These are phyloP conservation scores for Hippocampus kuda DNA, from an alignment of 2,797 vertebrate genomes.

Conservation along the genomic window DNA sequence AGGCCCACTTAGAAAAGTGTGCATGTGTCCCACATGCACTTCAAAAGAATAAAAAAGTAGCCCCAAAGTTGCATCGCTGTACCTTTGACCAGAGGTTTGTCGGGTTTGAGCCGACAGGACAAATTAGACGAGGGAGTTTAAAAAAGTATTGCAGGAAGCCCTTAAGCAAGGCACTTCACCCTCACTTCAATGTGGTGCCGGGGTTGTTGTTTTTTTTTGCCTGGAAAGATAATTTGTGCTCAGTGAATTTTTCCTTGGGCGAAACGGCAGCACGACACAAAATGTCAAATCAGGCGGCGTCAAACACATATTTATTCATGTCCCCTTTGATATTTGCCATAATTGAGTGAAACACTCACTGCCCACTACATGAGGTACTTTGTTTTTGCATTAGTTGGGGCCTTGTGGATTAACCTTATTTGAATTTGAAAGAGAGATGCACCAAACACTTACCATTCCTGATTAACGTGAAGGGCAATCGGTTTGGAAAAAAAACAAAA, in stretches of 20 bases:
- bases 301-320: neutral
- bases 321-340: neutral
- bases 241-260: neutral
- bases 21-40: neutral
- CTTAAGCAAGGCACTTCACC: slow-evolving; percentile 38
- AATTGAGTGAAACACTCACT: no score
- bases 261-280: neutral
- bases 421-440: no score
- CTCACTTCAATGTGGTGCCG: neutral
- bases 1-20: slow-evolving; percentile 19
- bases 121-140: slow-evolving; percentile 38
- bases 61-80: slow-evolving; percentile 27
- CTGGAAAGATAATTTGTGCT: neutral
- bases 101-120: slow-evolving; percentile 22
- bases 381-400: no score
- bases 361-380: no score
- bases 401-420: no score
- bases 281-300: neutral
- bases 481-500: neutral
- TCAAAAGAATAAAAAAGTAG: slow-evolving; percentile 8
- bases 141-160: slow-evolving; percentile 28
- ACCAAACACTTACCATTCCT: neutral
- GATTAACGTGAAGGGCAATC: neutral
- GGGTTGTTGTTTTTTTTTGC: neutral
- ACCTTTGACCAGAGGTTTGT: slow-evolving; percentile 26